Base-by-base conservation (phyloP, 1,140 invertebrate species). In the Panagrolaimus sp. region DNA sequence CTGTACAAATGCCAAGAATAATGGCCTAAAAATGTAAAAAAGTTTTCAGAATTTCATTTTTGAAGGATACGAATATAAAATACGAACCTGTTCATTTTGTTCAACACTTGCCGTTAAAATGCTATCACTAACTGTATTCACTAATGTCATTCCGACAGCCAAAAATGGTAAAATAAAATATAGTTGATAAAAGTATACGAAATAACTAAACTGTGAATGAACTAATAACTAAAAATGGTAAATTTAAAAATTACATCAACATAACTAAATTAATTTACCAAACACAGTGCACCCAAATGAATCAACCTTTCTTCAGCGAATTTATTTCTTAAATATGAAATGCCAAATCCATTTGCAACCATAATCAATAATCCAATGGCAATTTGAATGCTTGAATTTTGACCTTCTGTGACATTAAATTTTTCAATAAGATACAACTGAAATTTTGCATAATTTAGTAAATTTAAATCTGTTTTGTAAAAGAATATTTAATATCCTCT, bases 111-210 rank as follows among this genome's bases (percentile, higher is more conserved):
- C 52, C 4, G 52, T 58, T n/a, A 58, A n/a, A 28, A 58, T 28
- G 28, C 52, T 58, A 28, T 58, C 52, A 58, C 52, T 58, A 28
- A 58, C 52, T 28, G 52, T 58, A 58, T 58, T 58, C 10, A 58
- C 52, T n/a, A 58, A 28, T 8, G 52, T 58, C 52, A 58, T 58
- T 21, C 52, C 52, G 5, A 58, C 8, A n/a, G 52, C 52, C 15
- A 58, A 21, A 14, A 58, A 58, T 4, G 52, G 52, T 14, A 58
- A 21, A 12, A 58, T 28, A 58, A 58, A 58, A 28, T 58, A 58
- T 12, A 58, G 21, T 21, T 58, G 52, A 14, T 21, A 28, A 58
- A 26, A 58, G 52, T 58, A 58, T 21, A 58, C 52, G 0, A 58
- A 28, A 58, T 58, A 28, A 28, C 21, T 28, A 28, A 26, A 58